A percentile compares a stretch with the other conserved stretches of the same genome.
Conservation (phyloP, 2,888 invertebrate genomes). For the Meloe dianella region DNA sequence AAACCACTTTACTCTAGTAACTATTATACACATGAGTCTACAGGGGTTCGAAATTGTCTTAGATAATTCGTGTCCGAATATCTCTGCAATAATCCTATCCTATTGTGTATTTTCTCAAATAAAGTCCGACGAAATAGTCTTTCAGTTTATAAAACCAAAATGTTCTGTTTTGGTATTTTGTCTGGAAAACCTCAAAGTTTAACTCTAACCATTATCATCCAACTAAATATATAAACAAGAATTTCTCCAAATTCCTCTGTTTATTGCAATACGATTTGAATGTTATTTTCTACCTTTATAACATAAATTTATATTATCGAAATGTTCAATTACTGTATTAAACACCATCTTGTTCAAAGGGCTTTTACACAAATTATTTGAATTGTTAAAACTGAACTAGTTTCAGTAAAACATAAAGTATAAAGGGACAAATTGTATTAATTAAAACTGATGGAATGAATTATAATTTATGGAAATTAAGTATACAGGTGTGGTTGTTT, state of each 20-base stretch:
- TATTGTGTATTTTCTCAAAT: not conserved
- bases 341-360: not conserved
- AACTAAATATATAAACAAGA: not conserved
- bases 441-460: not conserved
- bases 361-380: not conserved
- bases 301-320: not conserved
- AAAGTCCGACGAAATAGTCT: not conserved
- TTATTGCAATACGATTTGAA: not conserved
- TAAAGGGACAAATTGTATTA: slow-evolving; percentile 4
- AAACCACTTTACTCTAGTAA: not conserved
- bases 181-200: not conserved
- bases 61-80: not conserved
- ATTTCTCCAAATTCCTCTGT: not conserved
- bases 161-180: not conserved
- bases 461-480: not conserved
- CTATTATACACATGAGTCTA: not conserved
- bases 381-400: not conserved
- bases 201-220: not conserved
- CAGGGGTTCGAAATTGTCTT: not conserved
- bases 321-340: not conserved
- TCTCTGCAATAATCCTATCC: too few relatives aligned
- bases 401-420: not conserved
- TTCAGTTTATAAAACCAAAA: not conserved
- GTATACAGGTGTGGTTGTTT: not conserved
- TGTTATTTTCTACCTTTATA: slow-evolving; percentile 1